Base-by-base conservation (phyloP, 2,888 invertebrate species). In the Cheilosia scutellata region DNA sequence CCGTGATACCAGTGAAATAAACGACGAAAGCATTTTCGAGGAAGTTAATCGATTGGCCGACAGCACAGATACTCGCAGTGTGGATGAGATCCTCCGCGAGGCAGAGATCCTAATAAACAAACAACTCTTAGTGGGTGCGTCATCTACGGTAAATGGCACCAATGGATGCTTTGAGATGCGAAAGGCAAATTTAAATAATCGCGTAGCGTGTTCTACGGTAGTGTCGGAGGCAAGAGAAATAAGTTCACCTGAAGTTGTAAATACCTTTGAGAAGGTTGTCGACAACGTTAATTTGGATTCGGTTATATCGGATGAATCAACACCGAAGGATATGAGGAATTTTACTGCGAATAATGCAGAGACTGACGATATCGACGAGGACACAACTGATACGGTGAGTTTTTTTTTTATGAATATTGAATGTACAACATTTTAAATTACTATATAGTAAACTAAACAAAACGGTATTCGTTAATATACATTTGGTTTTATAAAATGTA, bases 31-130 rank as follows among this genome's bases (percentile, higher is more conserved):
- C 91, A 95, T 96, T 90, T 94, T 96, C 88, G 95, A 94, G 89
- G 95, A 96, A 92, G 95, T 96, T 3, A 95, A 94, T 88, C 94
- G 95, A 86, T 90, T 95, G 55, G 93, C 94, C 42, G 93, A 91
- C 83, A 92, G 91, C 77, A 90, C 90, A 1, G 93, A 93, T 40
- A 93, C 93, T 77, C 93, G 94, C 51, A 94, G 93, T 89, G 93
- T 95, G 5, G 94, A 94, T 84, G 94, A 95, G 82, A 93, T 95
- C 51, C 92, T 95, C 88, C 93, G 93, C 84, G 94, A 95, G 89
- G 94, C 94, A 2, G 94, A 94, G 89, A 91, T 93, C 57, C 90
- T 95, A 25, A 89, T 92, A 40, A 90, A 90, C 20, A 90, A 91
- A 76, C 92, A 92, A 68, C 44, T 25, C 70, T 89, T 31, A 89